Evolutionary conservation across 64 coral and sea anemone species (phyloP).

Genomic region (Montipora efflorescens): DNA sequence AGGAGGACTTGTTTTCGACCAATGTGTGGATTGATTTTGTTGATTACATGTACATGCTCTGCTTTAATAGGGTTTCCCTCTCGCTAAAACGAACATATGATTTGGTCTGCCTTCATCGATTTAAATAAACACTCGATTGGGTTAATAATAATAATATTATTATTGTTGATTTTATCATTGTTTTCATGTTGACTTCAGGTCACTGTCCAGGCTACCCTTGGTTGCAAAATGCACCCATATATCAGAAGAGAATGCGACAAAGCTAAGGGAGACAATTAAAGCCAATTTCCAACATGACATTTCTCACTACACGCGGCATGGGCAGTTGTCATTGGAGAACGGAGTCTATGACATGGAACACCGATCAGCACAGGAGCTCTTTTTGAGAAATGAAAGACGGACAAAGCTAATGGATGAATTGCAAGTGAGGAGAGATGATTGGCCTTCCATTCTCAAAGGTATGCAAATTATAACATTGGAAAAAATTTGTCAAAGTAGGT

Average conservation of each 20-base stretch:
- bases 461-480: not conserved
- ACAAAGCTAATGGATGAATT: constrained; percentile 86
- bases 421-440: constrained; percentile 62
- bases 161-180: too few species aligned
- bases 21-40: too few species aligned
- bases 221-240: constrained; percentile 84
- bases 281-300: constrained; percentile 94
- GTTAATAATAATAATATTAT: too few species aligned
- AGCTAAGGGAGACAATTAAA: constrained; percentile 76
- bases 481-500: too few species aligned
- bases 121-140: too few species aligned
- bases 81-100: too few species aligned
- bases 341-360: constrained; percentile 93
- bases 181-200: constrained; percentile 5
- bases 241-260: constrained; percentile 58
- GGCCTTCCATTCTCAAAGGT: constrained; percentile 97
- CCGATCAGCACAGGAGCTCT: constrained; percentile 91
- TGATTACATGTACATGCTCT: too few species aligned
- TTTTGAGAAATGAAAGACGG: constrained; percentile 89
- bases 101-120: too few species aligned
- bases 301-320: constrained; percentile 92
- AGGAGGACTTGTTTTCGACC: too few species aligned
- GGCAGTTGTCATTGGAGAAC: constrained; percentile 83
- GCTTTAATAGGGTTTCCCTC: too few species aligned
- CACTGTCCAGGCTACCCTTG: constrained; percentile 58